A percentile compares a stretch with the other conserved stretches of the same genome.
Conservation (phyloP, 2,113 vertebrate species). For the Chionis minor region DNA sequence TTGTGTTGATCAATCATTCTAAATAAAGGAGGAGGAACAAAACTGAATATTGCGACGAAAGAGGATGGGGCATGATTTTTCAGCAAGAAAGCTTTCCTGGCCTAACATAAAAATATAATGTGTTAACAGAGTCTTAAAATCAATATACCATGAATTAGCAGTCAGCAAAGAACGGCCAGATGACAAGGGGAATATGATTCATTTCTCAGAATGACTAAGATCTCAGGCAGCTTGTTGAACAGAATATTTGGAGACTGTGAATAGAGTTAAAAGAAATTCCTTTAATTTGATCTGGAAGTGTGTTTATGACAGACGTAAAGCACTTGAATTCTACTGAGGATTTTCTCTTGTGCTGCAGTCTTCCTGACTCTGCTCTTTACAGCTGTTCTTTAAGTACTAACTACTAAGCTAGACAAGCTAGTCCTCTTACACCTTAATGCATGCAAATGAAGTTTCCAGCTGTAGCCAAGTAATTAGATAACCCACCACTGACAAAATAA, state of each 20-base stretch:
- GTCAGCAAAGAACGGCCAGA: constrained; percentile 61
- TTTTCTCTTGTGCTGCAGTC: constrained; percentile 5
- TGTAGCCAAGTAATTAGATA: constrained; percentile 47
- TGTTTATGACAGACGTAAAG: constrained; percentile 55
- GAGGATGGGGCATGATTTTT: constrained; percentile 30
- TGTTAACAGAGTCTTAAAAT: constrained; percentile 69
- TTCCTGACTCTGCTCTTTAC: not conserved
- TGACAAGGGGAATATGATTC: constrained; percentile 63
- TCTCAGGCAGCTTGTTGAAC: constrained; percentile 49
- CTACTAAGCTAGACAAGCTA: constrained; percentile 29
- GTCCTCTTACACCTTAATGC: constrained; percentile 13
- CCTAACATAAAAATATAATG: constrained; percentile 49
- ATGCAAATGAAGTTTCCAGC: constrained; percentile 50
- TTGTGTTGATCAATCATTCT: constrained; percentile 16
- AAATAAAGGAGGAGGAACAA: not conserved
- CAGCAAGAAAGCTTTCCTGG: constrained; percentile 57
- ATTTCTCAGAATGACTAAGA: constrained; percentile 67
- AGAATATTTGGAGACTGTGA: constrained; percentile 18
- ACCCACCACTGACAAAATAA: constrained; percentile 6
- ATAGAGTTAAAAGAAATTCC: constrained; percentile 39
- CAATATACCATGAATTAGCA: constrained; percentile 73
- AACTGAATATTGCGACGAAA: not conserved
- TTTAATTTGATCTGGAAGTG: constrained; percentile 68
- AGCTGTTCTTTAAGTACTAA: constrained; percentile 29
- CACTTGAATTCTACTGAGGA: constrained; percentile 52